Conservation (phyloP, 2,113 vertebrate species). For the Larimichthys crocea region DNA sequence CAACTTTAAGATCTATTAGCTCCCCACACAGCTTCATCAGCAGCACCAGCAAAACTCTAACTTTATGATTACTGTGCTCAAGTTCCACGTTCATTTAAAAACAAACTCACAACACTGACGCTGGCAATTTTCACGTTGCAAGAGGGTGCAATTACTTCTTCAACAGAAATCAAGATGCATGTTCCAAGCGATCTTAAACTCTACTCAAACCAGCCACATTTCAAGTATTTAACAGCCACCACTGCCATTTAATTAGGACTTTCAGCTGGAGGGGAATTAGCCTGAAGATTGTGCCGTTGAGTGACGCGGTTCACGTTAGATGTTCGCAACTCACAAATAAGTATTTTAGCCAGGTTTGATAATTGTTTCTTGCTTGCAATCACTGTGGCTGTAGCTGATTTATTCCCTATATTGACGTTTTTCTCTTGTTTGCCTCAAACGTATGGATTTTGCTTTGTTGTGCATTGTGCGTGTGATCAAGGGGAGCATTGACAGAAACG, state of each 20-base stretch:
- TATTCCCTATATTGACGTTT: neutral
- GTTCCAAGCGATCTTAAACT: constrained; percentile 5
- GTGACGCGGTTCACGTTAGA: neutral
- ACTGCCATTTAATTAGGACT: neutral
- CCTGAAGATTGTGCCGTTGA: neutral
- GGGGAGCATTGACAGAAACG: constrained; percentile 25
- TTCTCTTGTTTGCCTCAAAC: neutral
- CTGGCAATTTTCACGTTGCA: neutral
- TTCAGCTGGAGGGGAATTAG: constrained; percentile 20
- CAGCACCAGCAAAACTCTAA: neutral
- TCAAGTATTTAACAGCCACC: constrained; percentile 10
- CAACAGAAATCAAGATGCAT: neutral
- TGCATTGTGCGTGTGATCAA: constrained; percentile 14
- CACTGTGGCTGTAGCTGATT: neutral
- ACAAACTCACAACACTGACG: neutral
- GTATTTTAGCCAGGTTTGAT: neutral
- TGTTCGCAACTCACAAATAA: neutral
- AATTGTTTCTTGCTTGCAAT: neutral
- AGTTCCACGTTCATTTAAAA: neutral
- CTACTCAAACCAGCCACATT: neutral
- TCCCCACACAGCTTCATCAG: neutral
- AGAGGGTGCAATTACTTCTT: neutral
- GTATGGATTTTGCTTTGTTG: constrained; percentile 14
- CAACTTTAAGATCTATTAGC: neutral
- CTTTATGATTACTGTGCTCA: neutral